Conservation (phyloP, 1,140 invertebrate species). For the Bombus pascuorum region DNA sequence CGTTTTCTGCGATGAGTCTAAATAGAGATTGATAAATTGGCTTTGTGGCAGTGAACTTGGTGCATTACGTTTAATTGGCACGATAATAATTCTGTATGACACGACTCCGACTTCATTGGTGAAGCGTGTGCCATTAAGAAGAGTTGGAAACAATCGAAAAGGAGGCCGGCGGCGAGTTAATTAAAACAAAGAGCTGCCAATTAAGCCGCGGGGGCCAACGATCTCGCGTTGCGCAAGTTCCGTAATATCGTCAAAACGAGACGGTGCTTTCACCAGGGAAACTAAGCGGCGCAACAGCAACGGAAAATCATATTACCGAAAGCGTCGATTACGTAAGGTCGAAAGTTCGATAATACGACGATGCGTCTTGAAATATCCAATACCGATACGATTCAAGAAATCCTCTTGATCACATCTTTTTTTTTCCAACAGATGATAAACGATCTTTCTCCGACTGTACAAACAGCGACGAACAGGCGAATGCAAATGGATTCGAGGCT, state of each 20-base stretch:
- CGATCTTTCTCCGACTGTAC: not conserved
- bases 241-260: constrained; percentile 35
- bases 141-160: constrained; percentile 31
- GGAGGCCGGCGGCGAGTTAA: constrained; percentile 21
- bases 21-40: not conserved
- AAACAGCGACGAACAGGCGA: not conserved
- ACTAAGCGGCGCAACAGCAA: not conserved
- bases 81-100: not conserved
- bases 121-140: not conserved
- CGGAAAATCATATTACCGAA: constrained; percentile 38
- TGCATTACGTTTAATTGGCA: constrained; percentile 12
- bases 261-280: constrained; percentile 19
- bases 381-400: not conserved
- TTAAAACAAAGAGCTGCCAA: constrained; percentile 42
- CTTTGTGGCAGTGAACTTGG: constrained; percentile 14
- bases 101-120: not conserved
- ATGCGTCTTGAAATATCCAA: not conserved
- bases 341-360: constrained; percentile 25
- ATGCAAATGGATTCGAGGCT: not conserved
- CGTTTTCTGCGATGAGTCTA: not conserved
- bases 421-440: not conserved
- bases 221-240: constrained; percentile 37
- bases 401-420: no score
- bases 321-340: constrained; percentile 22
- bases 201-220: constrained; percentile 27